These are phyloP conservation scores for Dinocampus coccinellae DNA, from an alignment of 2,888 invertebrate species.

Conservation along the genomic window DNA sequence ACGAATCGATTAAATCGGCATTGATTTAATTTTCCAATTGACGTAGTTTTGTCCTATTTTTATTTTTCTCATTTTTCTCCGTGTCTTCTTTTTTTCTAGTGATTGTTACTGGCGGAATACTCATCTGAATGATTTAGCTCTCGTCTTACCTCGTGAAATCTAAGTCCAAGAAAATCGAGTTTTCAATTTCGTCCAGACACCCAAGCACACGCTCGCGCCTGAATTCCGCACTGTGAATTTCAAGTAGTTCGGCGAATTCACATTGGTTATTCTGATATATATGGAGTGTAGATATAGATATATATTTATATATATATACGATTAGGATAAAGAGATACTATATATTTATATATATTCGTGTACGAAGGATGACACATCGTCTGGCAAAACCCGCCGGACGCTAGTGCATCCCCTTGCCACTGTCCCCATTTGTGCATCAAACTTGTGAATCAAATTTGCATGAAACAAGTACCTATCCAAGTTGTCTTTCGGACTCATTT, in stretches of 20 bases:
- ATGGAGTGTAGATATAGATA: constrained; percentile 10
- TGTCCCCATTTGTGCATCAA: constrained; percentile 47
- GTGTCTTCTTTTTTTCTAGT: neutral
- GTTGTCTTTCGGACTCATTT: constrained; percentile 20
- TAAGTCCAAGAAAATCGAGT: constrained; percentile 59
- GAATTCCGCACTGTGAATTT: constrained; percentile 62
- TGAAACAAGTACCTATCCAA: constrained; percentile 56
- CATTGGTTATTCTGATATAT: constrained; percentile 33
- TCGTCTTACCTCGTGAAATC: constrained; percentile 47
- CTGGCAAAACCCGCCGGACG: constrained; percentile 38
- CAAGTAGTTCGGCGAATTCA: constrained; percentile 57
- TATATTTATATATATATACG: neutral
- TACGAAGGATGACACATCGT: constrained; percentile 30
- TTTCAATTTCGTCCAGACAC: constrained; percentile 58
- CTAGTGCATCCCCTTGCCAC: constrained; percentile 20
- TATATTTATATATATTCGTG: constrained; percentile 33
- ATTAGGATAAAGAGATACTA: neutral
- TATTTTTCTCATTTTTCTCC: neutral
- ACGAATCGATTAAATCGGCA: neutral
- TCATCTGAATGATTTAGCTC: constrained; percentile 53
- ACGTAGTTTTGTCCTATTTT: neutral
- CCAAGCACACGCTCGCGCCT: constrained; percentile 39
- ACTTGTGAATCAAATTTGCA: constrained; percentile 63
- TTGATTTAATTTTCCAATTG: neutral
- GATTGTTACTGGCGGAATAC: constrained; percentile 19